Evolutionary conservation across 1,140 invertebrate genomes (phyloP).

Genomic region (Caenorhabditis latens): DNA sequence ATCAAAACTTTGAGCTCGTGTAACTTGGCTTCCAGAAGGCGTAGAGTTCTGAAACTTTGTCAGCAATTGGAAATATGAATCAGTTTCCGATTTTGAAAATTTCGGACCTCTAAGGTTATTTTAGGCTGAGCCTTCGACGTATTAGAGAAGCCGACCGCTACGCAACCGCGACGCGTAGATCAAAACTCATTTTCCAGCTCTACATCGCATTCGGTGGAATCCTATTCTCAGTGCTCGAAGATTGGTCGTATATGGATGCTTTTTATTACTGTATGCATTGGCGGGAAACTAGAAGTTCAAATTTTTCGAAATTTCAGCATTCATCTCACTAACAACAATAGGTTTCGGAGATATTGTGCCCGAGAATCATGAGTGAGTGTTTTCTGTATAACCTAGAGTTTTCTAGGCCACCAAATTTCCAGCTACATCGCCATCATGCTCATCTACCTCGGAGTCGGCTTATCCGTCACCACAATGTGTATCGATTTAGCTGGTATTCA

Average conservation of each 20-base stretch:
- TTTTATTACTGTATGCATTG: conserved; percentile 84
- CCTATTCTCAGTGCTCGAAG: conserved; percentile 87
- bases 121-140: not conserved
- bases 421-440: conserved; percentile 77
- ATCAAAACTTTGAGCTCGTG: too few species aligned
- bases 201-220: conserved; percentile 83
- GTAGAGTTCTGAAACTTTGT: too few species aligned
- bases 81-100: not conserved
- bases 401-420: conserved; percentile 58
- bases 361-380: conserved; percentile 79
- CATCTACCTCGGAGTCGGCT: conserved; percentile 75
- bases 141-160: too few species aligned
- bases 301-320: conserved; percentile 77
- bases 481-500: conserved; percentile 76
- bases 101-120: not conserved
- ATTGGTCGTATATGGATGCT: conserved; percentile 88
- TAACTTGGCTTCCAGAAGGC: too few species aligned
- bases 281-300: conserved; percentile 27
- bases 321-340: conserved; percentile 88
- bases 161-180: not conserved
- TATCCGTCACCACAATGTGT: conserved; percentile 78
- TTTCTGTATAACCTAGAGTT: not conserved
- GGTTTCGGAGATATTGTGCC: conserved; percentile 91
- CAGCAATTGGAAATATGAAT: too few species aligned
- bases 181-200: conserved; percentile 80